phyloP scores from a whole-genome alignment of 2,113 vertebrate genomes.

The Hystrix brachyura region DNA sequence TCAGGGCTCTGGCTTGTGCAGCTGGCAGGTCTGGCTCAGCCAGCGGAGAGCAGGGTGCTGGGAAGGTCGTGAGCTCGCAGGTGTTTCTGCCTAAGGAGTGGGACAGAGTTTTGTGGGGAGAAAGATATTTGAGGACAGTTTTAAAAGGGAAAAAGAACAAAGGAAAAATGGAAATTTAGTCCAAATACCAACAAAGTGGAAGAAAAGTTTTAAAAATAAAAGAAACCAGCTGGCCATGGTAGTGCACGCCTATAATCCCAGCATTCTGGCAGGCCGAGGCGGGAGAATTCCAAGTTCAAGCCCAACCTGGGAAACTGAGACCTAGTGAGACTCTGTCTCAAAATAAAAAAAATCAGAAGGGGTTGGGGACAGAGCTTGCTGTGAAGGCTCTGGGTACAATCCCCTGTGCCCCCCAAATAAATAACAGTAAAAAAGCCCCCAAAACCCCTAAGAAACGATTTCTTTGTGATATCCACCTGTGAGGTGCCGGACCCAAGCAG shows the following conservation, averaged over 20 bases:
- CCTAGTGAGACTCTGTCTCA: background rate
- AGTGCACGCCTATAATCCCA: background rate
- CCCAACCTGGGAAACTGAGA: background rate
- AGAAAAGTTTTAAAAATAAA: conserved; percentile 41
- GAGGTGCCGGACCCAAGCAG: background rate
- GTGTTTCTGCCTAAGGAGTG: background rate
- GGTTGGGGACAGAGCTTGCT: background rate
- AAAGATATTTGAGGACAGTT: conserved; percentile 34
- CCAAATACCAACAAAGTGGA: background rate
- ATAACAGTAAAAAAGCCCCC: background rate
- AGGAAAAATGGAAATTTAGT: conserved; percentile 42
- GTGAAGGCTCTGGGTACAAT: background rate
- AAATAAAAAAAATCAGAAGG: background rate
- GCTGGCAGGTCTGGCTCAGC: conserved; percentile 9
- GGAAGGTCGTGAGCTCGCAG: background rate
- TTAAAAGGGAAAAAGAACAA: conserved; percentile 36
- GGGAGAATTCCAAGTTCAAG: background rate
- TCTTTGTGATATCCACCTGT: background rate
- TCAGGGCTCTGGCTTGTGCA: background rate
- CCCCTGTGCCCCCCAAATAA: background rate
- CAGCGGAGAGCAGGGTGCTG: background rate
- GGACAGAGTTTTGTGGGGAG: background rate
- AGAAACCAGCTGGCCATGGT: background rate
- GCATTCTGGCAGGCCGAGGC: background rate
- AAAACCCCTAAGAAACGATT: background rate